Evolutionary conservation across 92 coral and sea anemone genomes (phyloP).

Genomic region (Palythoa caribaeorum): DNA sequence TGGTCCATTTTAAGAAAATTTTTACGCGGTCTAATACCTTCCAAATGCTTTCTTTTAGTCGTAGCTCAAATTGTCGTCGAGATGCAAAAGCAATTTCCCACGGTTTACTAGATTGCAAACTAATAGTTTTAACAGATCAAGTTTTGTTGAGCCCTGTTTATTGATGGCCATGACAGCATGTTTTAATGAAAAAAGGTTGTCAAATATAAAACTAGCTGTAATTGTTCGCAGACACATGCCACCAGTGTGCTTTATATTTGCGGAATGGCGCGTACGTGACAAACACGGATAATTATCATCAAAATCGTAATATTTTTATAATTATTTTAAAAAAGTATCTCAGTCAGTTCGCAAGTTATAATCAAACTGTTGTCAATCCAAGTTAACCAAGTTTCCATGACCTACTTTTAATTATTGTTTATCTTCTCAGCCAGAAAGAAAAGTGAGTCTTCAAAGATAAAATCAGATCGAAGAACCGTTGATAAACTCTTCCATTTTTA

Average conservation of each 20-base stretch:
- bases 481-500: not conserved
- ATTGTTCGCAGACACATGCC: not conserved
- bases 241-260: not conserved
- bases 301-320: not conserved
- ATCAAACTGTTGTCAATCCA: not conserved
- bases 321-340: not conserved
- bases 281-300: not conserved
- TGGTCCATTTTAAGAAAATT: too few relatives aligned
- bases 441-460: not conserved
- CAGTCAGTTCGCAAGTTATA: too few relatives aligned
- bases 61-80: too few relatives aligned
- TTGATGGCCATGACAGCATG: not conserved
- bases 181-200: not conserved
- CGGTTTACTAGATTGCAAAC: not conserved
- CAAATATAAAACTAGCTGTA: not conserved
- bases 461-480: not conserved
- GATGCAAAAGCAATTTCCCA: not conserved
- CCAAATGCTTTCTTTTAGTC: too few relatives aligned
- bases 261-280: slow-evolving; percentile 5
- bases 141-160: not conserved
- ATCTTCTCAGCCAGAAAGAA: not conserved
- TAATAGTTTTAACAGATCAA: slow-evolving; percentile 42
- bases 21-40: too few relatives aligned
- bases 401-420: not conserved
- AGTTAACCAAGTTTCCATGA: not conserved